Percentiles rank a stretch among this genome's conserved stretches.
phyloP scores from a whole-genome alignment of 2,113 vertebrate species.

The Xiphophorus couchianus region DNA sequence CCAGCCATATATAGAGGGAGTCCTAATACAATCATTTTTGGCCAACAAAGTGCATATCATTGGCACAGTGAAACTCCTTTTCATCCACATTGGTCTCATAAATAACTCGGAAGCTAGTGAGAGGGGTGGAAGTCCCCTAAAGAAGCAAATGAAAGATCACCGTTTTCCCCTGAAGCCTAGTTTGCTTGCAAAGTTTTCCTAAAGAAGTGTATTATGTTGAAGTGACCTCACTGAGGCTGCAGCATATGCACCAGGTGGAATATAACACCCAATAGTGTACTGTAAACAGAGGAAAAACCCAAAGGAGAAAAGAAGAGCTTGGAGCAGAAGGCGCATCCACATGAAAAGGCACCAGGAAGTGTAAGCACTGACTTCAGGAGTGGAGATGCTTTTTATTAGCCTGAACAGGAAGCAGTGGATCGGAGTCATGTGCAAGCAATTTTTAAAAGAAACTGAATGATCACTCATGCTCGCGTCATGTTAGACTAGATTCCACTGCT shows the following conservation, averaged over 20 bases:
- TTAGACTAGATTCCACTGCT: slow-evolving; percentile 67
- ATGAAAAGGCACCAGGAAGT: slow-evolving; percentile 65
- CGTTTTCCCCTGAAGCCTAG: slow-evolving; percentile 59
- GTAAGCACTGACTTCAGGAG: slow-evolving; percentile 61
- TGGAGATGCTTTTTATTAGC: slow-evolving; percentile 37
- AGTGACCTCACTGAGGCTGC: slow-evolving; percentile 83
- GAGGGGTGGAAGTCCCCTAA: slow-evolving; percentile 42
- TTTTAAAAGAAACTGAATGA: slow-evolving; percentile 26
- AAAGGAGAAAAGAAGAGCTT: slow-evolving; percentile 58
- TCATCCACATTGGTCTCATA: slow-evolving; percentile 72
- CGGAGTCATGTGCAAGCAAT: slow-evolving; percentile 52
- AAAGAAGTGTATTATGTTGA: slow-evolving; percentile 67
- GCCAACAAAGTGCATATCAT: slow-evolving; percentile 75
- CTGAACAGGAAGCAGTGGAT: slow-evolving; percentile 31
- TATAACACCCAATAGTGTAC: slow-evolving; percentile 77
- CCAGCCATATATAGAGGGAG: slow-evolving; percentile 59
- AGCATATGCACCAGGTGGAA: slow-evolving; percentile 73
- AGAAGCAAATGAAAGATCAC: slow-evolving; percentile 61
- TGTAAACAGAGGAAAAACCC: slow-evolving; percentile 66
- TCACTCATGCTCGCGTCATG: slow-evolving; percentile 33
- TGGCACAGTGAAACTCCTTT: slow-evolving; percentile 71
- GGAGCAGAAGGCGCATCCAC: slow-evolving; percentile 59
- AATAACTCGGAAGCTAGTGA: slow-evolving; percentile 72
- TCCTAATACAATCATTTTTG: slow-evolving; percentile 72
- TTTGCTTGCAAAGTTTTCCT: slow-evolving; percentile 62